phyloP scores from a whole-genome alignment of 2,797 vertebrate genomes.

The Phoxinus dragarum region DNA sequence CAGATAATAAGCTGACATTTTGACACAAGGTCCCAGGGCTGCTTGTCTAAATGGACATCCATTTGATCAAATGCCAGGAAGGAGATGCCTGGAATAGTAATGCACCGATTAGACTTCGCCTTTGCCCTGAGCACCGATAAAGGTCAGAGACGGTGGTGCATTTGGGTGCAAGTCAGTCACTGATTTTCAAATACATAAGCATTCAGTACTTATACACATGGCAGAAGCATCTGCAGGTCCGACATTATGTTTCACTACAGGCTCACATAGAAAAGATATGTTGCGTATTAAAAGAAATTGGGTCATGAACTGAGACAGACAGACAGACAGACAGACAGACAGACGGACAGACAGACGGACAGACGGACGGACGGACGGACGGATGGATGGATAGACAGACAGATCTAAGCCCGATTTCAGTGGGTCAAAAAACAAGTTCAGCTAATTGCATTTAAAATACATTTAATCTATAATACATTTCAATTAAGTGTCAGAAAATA shows the following conservation, averaged over 20 bases:
- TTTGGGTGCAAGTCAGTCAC: constrained; percentile 42
- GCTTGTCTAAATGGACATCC: constrained; percentile 60
- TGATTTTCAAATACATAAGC: constrained; percentile 46
- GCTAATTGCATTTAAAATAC: background rate
- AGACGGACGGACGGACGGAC: background rate
- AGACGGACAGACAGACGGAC: background rate
- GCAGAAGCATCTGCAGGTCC: background rate
- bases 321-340: background rate
- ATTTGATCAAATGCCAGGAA: constrained; percentile 77
- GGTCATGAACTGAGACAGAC: background rate
- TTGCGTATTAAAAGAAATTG: background rate
- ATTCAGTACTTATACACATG: constrained; percentile 15
- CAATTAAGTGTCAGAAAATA: no score
- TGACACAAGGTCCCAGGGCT: constrained; percentile 68
- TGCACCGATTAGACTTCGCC: constrained; percentile 76
- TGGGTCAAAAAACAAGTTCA: no score
- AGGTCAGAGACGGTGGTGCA: constrained; percentile 66
- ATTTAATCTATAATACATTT: background rate
- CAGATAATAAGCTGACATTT: constrained; percentile 81
- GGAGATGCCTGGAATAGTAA: constrained; percentile 80
- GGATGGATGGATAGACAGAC: background rate
- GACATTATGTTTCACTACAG: background rate
- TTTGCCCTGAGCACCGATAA: constrained; percentile 72
- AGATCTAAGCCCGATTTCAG: no score
- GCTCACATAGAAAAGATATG: background rate